Conservation (phyloP, 2,888 invertebrate genomes). For the Eurytoma californica region DNA sequence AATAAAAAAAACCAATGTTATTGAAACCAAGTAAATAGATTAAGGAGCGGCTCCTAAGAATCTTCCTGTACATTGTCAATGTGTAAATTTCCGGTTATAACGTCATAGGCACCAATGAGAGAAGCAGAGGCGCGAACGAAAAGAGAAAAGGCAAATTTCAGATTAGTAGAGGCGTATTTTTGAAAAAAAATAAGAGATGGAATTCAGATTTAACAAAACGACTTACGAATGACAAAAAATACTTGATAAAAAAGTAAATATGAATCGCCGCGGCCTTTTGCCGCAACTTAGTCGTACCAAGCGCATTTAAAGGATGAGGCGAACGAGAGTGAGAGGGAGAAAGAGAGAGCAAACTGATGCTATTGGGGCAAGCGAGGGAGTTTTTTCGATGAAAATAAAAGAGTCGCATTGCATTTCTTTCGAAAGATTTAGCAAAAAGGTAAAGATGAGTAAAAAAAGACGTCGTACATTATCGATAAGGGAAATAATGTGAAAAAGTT, state of each 20-base stretch:
- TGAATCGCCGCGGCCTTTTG: conserved; percentile 67
- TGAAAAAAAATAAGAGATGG: conserved; percentile 61
- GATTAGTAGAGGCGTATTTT: conserved; percentile 70
- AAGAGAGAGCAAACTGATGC: background rate
- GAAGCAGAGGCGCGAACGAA: conserved; percentile 43
- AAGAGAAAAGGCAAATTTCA: conserved; percentile 53
- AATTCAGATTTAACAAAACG: conserved; percentile 35
- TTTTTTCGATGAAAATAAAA: background rate
- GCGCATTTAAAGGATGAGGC: conserved; percentile 70
- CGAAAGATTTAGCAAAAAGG: conserved; percentile 1
- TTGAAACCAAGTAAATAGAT: conserved; percentile 44
- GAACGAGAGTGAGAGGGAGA: conserved; percentile 25
- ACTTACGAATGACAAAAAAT: conserved; percentile 53
- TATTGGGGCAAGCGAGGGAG: no score
- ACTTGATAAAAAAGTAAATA: conserved; percentile 39
- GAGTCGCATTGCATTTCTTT: conserved; percentile 54
- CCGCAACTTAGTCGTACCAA: conserved; percentile 72
- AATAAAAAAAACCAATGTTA: conserved; percentile 4
- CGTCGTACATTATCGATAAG: conserved; percentile 56
- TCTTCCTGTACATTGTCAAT: conserved; percentile 59
- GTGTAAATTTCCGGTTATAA: conserved; percentile 67
- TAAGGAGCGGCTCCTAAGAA: conserved; percentile 54
- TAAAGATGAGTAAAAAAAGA: conserved; percentile 27
- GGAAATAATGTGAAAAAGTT: conserved; percentile 63
- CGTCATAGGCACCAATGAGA: conserved; percentile 54